phyloP scores from a whole-genome alignment of 2,113 vertebrate genomes.

The Marmota flaviventris region DNA sequence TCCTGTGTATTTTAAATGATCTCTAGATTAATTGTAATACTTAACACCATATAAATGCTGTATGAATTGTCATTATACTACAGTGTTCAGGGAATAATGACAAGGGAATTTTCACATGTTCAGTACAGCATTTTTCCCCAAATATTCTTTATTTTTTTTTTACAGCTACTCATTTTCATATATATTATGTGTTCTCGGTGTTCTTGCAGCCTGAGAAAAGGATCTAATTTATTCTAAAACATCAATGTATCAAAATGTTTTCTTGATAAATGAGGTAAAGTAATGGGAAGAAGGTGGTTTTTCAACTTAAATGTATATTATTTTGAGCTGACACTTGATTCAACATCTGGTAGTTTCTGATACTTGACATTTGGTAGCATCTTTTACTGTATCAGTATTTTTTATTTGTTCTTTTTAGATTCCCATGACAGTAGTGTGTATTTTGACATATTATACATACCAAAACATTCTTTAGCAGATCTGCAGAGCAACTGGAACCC shows the following conservation, averaged over 20 bases:
- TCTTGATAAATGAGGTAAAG: not conserved
- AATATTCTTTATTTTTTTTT: not conserved
- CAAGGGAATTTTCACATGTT: not conserved
- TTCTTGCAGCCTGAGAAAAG: not conserved
- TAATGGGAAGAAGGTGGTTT: not conserved
- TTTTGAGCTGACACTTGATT: conserved; percentile 19
- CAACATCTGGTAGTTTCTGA: conserved; percentile 54
- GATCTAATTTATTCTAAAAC: not conserved
- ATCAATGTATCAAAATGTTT: no score
- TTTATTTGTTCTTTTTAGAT: no score
- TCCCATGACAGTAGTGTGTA: no score
- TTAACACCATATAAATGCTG: not conserved
- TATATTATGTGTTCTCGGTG: not conserved
- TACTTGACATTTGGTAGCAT: conserved; percentile 33
- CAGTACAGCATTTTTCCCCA: not conserved
- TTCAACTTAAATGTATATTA: conserved; percentile 35
- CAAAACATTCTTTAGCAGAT: not conserved
- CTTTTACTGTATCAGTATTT: conserved; percentile 67
- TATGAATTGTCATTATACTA: not conserved
- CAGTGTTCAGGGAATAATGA: not conserved
- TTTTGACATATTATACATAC: no score
- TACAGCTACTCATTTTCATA: conserved; percentile 12
- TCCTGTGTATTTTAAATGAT: not conserved
- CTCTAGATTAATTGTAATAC: not conserved
- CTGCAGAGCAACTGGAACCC: not conserved